phyloP scores from a whole-genome alignment of 1,140 invertebrate species.

The Calosoma granatense region DNA sequence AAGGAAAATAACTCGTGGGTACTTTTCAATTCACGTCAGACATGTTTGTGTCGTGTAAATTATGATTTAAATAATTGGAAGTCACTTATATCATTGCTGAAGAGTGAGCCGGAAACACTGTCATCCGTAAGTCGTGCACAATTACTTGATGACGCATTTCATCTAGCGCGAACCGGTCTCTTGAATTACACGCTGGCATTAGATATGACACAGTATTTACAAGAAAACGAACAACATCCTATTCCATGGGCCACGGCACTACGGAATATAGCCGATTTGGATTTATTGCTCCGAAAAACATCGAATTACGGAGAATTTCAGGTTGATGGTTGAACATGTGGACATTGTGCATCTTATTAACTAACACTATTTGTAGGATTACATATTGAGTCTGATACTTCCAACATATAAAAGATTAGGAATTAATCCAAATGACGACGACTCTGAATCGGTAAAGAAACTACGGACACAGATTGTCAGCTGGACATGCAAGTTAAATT shows the following conservation, averaged over 20 bases:
- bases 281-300: conserved; percentile 29
- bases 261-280: conserved; percentile 39
- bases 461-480: background rate
- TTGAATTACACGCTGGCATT: conserved; percentile 50
- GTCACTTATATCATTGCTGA: conserved; percentile 39
- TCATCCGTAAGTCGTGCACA: conserved; percentile 58
- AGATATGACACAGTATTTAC: conserved; percentile 49
- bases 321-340: conserved; percentile 16
- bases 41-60: conserved; percentile 53
- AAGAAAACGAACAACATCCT: conserved; percentile 44
- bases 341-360: background rate
- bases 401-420: conserved; percentile 2
- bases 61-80: conserved; percentile 52
- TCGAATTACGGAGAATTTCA: conserved; percentile 25
- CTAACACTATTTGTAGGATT: conserved; percentile 5
- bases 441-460: background rate
- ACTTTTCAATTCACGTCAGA: conserved; percentile 6
- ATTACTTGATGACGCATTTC: conserved; percentile 45
- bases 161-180: conserved; percentile 40
- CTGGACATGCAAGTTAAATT: conserved; percentile 1
- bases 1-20: conserved; percentile 30
- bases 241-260: conserved; percentile 46
- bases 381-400: conserved; percentile 1
- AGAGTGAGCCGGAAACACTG: conserved; percentile 37
- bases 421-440: background rate